Conservation (phyloP, 2,797 vertebrate species). For the Takifugu rubripes region DNA sequence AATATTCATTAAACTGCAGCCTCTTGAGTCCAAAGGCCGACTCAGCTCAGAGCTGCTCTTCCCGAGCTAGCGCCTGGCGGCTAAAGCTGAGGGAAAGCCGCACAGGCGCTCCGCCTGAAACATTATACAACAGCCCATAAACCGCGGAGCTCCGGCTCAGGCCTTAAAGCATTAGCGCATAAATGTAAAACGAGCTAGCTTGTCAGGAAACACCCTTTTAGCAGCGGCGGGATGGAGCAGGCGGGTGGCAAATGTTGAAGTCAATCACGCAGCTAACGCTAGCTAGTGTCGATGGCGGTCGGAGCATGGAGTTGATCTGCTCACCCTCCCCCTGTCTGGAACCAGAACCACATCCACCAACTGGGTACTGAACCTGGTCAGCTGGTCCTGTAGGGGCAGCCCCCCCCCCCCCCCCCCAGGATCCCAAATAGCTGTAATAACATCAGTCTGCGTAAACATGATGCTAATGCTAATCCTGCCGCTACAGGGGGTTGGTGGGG, state of each 20-base stretch:
- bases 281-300: too few species aligned
- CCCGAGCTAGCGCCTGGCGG: conserved; percentile 47
- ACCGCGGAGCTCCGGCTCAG: conserved; percentile 58
- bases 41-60: conserved; percentile 67
- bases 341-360: too few species aligned
- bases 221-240: conserved; percentile 51
- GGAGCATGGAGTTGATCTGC: too few species aligned
- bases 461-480: too few species aligned
- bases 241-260: conserved; percentile 59
- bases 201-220: conserved; percentile 73
- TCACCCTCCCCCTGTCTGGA: too few species aligned
- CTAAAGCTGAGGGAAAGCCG: conserved; percentile 52
- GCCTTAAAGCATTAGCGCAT: conserved; percentile 67
- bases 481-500: too few species aligned
- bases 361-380: too few species aligned
- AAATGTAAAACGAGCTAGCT: conserved; percentile 66
- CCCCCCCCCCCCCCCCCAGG: too few species aligned
- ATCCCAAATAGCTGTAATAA: too few species aligned
- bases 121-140: conserved; percentile 72
- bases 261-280: conserved; percentile 47
- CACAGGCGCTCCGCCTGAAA: conserved; percentile 58
- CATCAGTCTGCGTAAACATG: too few species aligned
- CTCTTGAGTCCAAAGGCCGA: conserved; percentile 22
- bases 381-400: too few species aligned
- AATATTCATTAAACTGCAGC: conserved; percentile 44